Evolutionary conservation across 2,797 vertebrate species (phyloP).

Genomic region (Onychomys leucogaster): DNA sequence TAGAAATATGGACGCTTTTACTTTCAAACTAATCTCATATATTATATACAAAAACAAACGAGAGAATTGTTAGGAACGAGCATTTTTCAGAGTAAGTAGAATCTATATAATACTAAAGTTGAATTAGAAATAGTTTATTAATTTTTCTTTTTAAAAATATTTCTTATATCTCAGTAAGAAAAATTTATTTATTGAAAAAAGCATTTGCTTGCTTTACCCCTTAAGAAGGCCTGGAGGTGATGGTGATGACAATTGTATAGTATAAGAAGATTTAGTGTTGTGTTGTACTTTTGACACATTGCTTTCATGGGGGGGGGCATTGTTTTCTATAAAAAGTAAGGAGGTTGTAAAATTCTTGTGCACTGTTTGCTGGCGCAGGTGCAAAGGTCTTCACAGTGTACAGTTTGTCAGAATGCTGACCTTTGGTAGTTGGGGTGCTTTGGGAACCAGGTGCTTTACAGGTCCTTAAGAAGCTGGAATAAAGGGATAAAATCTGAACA

Average conservation of each 20-base stretch:
- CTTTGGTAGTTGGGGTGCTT: background rate
- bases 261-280: slow-evolving; percentile 2
- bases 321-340: background rate
- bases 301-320: background rate
- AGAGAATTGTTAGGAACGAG: slow-evolving; percentile 5
- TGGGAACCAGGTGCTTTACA: background rate
- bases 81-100: slow-evolving; percentile 32
- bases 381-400: background rate
- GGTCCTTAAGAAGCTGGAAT: background rate
- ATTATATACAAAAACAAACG: slow-evolving; percentile 10
- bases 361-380: background rate
- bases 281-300: background rate
- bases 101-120: slow-evolving; percentile 27
- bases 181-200: background rate
- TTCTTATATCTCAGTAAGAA: slow-evolving; percentile 42
- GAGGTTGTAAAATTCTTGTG: background rate
- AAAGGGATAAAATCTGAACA: background rate
- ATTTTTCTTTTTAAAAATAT: slow-evolving; percentile 35
- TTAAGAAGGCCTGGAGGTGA: background rate
- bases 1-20: slow-evolving; percentile 20
- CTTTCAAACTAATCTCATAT: background rate
- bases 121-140: background rate
- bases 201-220: background rate
- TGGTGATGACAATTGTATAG: background rate
- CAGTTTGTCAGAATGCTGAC: background rate